phyloP scores from a whole-genome alignment of 2,888 invertebrate species.

The Odontocolon sp. region DNA sequence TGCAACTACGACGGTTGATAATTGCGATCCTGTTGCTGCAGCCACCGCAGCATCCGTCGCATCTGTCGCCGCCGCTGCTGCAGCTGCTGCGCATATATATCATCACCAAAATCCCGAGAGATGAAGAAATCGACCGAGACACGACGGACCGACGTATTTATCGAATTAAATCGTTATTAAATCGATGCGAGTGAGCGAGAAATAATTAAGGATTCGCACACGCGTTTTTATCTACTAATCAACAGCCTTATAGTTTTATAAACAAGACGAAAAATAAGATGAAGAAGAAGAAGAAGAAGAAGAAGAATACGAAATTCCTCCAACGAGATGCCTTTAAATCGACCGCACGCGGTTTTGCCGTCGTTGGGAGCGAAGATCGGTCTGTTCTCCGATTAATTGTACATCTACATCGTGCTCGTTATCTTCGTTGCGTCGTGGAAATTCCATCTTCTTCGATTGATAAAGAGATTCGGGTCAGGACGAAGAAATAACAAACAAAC shows the following conservation, averaged over 20 bases:
- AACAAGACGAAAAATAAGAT: constrained; percentile 60
- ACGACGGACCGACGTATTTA: not conserved
- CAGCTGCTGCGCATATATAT: constrained; percentile 56
- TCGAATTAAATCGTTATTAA: too few species aligned
- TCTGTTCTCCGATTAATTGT: constrained; percentile 38
- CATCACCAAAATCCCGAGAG: constrained; percentile 55
- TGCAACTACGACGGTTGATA: constrained; percentile 33
- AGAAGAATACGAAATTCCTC: constrained; percentile 70
- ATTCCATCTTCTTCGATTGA: not conserved
- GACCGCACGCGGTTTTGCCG: constrained; percentile 67
- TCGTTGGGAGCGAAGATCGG: constrained; percentile 64
- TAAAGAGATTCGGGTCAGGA: not conserved
- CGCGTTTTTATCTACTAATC: constrained; percentile 56
- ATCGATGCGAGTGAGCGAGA: not conserved
- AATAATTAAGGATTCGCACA: constrained; percentile 13
- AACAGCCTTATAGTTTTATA: constrained; percentile 80
- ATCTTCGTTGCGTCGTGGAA: not conserved
- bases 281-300: not conserved
- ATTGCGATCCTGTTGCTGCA: constrained; percentile 45
- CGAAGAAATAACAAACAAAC: not conserved
- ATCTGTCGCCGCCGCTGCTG: constrained; percentile 52
- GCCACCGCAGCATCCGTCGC: constrained; percentile 57
- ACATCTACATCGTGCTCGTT: constrained; percentile 6
- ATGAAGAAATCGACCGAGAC: constrained; percentile 8
- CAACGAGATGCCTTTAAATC: constrained; percentile 80